Percentiles rank a stretch among this genome's conserved stretches.
These are phyloP conservation scores for Halcyon senegalensis DNA, from an alignment of 2,113 vertebrate species.

Conservation along the genomic window DNA sequence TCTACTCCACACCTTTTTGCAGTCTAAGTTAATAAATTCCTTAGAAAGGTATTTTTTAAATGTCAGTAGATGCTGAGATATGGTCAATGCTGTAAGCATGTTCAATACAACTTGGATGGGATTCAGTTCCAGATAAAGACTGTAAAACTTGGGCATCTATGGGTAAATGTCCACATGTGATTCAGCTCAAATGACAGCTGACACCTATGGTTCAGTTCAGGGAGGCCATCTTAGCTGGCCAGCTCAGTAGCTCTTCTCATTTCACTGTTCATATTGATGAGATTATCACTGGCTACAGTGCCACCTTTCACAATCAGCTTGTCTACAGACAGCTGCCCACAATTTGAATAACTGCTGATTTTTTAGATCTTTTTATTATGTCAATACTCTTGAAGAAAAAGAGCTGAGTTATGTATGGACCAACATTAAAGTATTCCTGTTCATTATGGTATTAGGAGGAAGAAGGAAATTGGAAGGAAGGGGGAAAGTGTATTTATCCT, in stretches of 20 bases:
- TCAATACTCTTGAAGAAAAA: neutral
- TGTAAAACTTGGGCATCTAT: neutral
- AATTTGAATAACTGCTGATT: neutral
- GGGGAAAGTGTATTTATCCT: neutral
- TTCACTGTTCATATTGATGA: neutral
- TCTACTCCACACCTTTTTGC: neutral
- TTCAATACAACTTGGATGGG: neutral
- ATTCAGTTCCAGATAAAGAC: neutral
- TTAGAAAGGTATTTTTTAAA: neutral
- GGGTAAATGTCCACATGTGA: neutral
- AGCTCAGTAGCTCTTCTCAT: neutral
- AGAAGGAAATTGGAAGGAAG: neutral
- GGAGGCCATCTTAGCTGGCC: neutral
- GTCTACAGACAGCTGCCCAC: neutral
- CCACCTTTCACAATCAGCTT: neutral
- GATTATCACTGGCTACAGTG: neutral
- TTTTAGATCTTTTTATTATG: neutral
- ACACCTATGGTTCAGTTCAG: neutral
- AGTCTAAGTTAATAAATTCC: neutral
- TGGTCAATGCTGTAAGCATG: neutral
- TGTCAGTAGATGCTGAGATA: neutral
- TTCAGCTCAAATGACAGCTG: neutral
- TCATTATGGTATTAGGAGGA: neutral
- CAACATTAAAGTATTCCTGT: neutral
- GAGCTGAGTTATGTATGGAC: neutral